A percentile compares a stretch with the other conserved stretches of the same genome.
Evolutionary conservation across 2,113 vertebrate genomes (phyloP).

Genomic region (Burhinus bistriatus): DNA sequence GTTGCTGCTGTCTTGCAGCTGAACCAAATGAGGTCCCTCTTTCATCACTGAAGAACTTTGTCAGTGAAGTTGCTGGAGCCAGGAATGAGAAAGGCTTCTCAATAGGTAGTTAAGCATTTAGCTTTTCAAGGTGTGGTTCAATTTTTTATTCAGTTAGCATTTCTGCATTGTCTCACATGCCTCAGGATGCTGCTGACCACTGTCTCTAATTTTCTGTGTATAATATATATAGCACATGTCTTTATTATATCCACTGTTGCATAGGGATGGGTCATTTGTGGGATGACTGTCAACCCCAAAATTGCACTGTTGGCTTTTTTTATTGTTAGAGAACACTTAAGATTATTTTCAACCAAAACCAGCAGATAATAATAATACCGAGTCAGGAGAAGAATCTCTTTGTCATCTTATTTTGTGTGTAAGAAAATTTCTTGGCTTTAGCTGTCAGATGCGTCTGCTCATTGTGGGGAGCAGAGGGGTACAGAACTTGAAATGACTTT

Average conservation of each 20-base stretch:
- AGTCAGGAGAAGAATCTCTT: not conserved
- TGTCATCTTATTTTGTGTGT: not conserved
- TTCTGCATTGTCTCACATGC: not conserved
- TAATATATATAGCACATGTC: not conserved
- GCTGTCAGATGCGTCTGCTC: not conserved
- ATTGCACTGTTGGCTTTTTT: not conserved
- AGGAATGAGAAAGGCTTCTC: not conserved
- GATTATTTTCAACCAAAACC: not conserved
- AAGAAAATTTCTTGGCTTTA: not conserved
- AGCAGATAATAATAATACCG: not conserved
- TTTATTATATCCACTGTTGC: not conserved
- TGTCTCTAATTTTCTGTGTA: not conserved
- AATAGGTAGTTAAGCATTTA: not conserved
- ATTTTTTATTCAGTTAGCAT: not conserved
- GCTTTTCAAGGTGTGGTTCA: not conserved
- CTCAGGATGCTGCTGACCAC: not conserved
- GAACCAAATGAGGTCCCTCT: not conserved
- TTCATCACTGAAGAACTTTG: not conserved
- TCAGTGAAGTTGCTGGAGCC: not conserved
- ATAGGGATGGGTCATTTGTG: not conserved
- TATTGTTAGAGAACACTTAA: not conserved
- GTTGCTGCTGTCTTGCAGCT: not conserved
- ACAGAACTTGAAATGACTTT: not conserved
- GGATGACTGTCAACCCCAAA: not conserved
- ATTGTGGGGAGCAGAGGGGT: not conserved